Base-by-base conservation (phyloP, 2,888 invertebrate genomes). In the Mythimna pallens region DNA sequence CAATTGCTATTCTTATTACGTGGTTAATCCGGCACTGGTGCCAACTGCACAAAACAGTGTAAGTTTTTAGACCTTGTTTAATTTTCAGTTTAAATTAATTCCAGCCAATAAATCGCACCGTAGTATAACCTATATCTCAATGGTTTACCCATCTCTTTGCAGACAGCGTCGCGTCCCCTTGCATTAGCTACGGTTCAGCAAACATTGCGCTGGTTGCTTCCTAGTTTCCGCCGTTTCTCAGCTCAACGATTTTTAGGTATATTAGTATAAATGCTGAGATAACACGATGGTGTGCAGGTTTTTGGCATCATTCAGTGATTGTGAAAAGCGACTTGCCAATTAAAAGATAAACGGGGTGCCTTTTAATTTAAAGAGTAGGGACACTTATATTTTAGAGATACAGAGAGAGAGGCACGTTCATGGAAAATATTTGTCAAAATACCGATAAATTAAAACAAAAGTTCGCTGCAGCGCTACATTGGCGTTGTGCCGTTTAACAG, bases 191-290 rank as follows among this genome's bases (percentile, higher is more conserved):
- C 66, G 57, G 57, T 73, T 69, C 54, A 58, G 50, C n/a, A 36
- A 73, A 78, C 52, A 77, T 52, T 72, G 55, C 63, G 66, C 52
- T 55, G 34, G 17, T 36, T 47, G 40, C n/a, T 57, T 58, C 50
- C 30, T 58, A 34, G 17, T 50, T 20, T 22, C 14, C 36, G 34
- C 34, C n/a, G 30, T 52, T 61, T 34, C 20, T 20, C 22, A 58
- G 34, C 6, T 34, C 7, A n/a, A 25, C 12, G n/a, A 47, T 43
- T 54, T 52, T 17, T 10, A 36, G 34, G 12, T 58, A 59, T 14
- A 34, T 14, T n/a, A 20, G 12, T 58, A 59, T 14, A 34, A 9
- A 22, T 22, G 36, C 14, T 22, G 6, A 71, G 5, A 3, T 9
- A 22, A 30, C 14, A 30, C 5, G 4, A 59, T 22, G 30, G 14